Conservation (phyloP, 2,888 invertebrate species). For the Euplexia lucipara region DNA sequence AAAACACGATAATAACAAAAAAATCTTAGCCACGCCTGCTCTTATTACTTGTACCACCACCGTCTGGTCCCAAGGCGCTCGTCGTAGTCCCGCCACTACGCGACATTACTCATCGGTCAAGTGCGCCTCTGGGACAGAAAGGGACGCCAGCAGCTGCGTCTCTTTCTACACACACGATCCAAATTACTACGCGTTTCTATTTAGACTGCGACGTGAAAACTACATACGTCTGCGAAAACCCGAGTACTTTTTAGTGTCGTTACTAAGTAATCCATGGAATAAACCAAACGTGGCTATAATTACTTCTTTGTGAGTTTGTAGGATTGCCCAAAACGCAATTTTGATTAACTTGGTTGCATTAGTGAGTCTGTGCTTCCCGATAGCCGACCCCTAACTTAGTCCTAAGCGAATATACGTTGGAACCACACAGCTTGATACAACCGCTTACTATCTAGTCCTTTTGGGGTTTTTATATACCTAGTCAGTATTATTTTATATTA, state of each 20-base stretch:
- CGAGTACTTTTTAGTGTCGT: conserved; percentile 15
- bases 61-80: conserved; percentile 69
- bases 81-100: conserved; percentile 70
- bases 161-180: conserved; percentile 41
- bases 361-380: too few relatives aligned
- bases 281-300: background rate
- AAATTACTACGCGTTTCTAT: conserved; percentile 52
- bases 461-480: too few relatives aligned
- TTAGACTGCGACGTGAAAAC: conserved; percentile 42
- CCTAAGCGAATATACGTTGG: too few relatives aligned
- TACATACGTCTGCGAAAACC: conserved; percentile 20
- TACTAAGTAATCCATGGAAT: background rate
- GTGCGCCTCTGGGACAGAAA: conserved; percentile 70
- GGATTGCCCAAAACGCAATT: background rate
- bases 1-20: background rate
- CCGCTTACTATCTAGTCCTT: too few relatives aligned
- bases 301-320: background rate
- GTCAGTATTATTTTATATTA: too few relatives aligned
- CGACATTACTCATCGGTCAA: conserved; percentile 79
- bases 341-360: background rate
- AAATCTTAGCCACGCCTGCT: background rate
- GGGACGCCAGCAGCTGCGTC: conserved; percentile 52
- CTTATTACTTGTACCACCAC: conserved; percentile 62
- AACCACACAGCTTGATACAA: too few relatives aligned
- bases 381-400: too few relatives aligned